Evolutionary conservation across 2,113 vertebrate genomes (phyloP).

Genomic region (Dipodomys stephensi): DNA sequence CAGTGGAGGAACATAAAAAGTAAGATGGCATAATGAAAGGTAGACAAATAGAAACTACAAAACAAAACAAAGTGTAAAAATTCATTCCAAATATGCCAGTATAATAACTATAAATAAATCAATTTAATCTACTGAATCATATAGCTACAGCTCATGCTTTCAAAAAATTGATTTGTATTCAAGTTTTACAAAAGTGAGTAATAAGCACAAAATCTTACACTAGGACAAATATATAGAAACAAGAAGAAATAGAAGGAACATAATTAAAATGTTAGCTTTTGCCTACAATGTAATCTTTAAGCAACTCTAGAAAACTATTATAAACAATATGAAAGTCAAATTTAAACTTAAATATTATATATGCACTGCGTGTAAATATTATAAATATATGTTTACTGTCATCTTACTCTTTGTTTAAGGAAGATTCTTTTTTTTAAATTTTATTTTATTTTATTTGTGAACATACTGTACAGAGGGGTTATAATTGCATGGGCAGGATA

Average conservation of each 20-base stretch:
- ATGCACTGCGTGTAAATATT: not conserved
- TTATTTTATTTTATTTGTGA: too few relatives aligned
- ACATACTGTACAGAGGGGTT: too few relatives aligned
- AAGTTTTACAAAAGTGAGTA: constrained; percentile 1
- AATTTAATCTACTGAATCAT: not conserved
- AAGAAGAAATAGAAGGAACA: not conserved
- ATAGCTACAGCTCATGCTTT: not conserved
- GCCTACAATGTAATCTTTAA: not conserved
- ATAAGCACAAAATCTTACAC: not conserved
- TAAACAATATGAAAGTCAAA: not conserved
- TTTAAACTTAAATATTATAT: not conserved
- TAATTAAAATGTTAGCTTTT: constrained; percentile 1
- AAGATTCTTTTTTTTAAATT: not conserved
- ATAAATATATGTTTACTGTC: not conserved
- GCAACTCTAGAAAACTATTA: not conserved
- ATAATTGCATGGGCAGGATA: too few relatives aligned
- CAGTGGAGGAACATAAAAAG: not conserved
- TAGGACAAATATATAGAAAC: not conserved
- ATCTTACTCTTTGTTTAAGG: not conserved
- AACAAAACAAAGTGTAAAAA: not conserved
- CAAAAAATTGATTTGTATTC: not conserved
- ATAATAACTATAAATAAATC: not conserved
- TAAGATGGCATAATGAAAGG: not conserved
- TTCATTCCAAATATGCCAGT: not conserved
- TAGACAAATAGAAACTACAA: not conserved